Evolutionary conservation across 2,888 invertebrate species (phyloP), one percentile per base, ranked within the genome.

Genomic region (Drosophila ustulata): DNA sequence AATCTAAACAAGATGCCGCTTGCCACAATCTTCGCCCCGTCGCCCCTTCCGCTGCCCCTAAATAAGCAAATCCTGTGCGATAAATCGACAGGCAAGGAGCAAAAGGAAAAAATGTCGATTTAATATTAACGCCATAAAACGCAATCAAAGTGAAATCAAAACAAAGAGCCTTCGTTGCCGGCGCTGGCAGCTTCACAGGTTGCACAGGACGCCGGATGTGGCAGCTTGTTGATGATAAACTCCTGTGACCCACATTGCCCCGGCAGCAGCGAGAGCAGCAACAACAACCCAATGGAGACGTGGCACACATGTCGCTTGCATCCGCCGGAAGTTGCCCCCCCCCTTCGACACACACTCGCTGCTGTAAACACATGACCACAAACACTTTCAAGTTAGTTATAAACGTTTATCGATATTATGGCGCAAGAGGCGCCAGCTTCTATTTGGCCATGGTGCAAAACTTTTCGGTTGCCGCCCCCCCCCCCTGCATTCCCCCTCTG

Each of bases 151-250:
- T 64, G 53, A 57, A 82, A 72, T 74, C 57, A 50, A 34, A 71
- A 70, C 73, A 75, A 71, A 61, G 58, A 58, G 26, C n/a, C 46
- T 39, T 8, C 32, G 32, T 32, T 9, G 8, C 8, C 30, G 30
- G 6, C 9, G 32, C 34, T 34, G 34, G 11, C 34, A 4, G 34
- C 34, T 5, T 37, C 37, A 32, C 77, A 82, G 82, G 86, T 71
- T 85, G 85, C 67, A 64, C 73, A 70, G 63, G 68, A 78, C 55
- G 51, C 63, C 73, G 88, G 85, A 82, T 88, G 85, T 85, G 85
- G 82, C 82, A 88, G 88, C 88, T 86, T 89, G 78, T 80, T 87
- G 84, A 78, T 89, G 88, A 84, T 84, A 84, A 84, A 84, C 89
- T 85, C 84, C 73, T 84, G 79, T 89, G 84, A 87, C 89, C 84